phyloP scores from a whole-genome alignment of 1,140 invertebrate genomes.

The Ylistrum balloti region DNA sequence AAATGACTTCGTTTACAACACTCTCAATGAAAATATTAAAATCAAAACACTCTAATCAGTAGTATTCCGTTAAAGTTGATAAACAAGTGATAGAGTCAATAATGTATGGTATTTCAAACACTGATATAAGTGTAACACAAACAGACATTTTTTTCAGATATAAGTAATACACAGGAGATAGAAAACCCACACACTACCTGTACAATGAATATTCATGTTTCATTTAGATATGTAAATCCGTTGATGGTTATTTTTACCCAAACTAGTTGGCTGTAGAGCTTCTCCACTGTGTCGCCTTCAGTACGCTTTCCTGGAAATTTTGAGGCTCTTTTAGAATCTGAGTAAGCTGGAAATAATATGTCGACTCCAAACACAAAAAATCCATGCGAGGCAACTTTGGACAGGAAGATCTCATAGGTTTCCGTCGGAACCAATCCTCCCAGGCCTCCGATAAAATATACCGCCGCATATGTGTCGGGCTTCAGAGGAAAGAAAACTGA shows the following conservation, averaged over 20 bases:
- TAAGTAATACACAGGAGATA: too few species aligned
- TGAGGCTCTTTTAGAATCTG: background rate
- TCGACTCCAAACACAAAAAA: constrained; percentile 73
- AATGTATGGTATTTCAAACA: too few species aligned
- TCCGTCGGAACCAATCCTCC: constrained; percentile 62
- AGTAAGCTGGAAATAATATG: constrained; percentile 61
- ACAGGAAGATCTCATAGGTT: constrained; percentile 63
- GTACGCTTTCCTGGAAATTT: background rate
- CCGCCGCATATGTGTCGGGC: constrained; percentile 62
- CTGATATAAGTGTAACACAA: too few species aligned
- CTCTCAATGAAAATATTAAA: too few species aligned
- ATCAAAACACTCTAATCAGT: too few species aligned
- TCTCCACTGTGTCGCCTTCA: background rate
- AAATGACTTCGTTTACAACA: too few species aligned
- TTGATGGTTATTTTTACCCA: background rate
- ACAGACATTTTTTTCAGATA: too few species aligned
- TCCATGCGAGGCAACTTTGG: constrained; percentile 69
- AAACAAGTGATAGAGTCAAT: too few species aligned
- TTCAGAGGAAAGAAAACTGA: constrained; percentile 68
- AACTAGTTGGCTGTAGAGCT: background rate
- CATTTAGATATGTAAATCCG: too few species aligned
- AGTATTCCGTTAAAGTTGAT: too few species aligned
- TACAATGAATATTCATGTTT: too few species aligned
- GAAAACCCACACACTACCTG: too few species aligned
- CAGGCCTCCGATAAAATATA: constrained; percentile 71